Evolutionary conservation across 2,888 invertebrate genomes (phyloP), one percentile per base, ranked within the genome.

Genomic region (Hirtodrosophila cameraria): DNA sequence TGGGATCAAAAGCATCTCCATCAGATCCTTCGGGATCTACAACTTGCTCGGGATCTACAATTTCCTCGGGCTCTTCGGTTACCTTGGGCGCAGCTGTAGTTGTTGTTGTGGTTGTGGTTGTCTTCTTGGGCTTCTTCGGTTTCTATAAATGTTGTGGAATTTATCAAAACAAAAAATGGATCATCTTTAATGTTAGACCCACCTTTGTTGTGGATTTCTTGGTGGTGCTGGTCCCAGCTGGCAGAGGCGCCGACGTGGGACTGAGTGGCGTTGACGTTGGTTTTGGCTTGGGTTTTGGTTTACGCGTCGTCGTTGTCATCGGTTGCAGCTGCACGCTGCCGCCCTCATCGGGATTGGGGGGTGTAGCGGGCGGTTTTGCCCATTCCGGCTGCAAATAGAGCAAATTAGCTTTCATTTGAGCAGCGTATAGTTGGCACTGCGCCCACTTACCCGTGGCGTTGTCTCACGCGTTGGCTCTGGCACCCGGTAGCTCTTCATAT

Each of bases 311-410:
- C 38, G 88, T 72, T 3, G 90, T 90, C 20, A 52, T 77, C 3
- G 69, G 43, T 31, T 48, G 75, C 9, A 48, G 46, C 39, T 53
- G 58, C 23, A 53, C 30, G 13, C 63, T 11, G 9, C 49, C 49
- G 31, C 48, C 85, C 83, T 93, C 93, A 18, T 92, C 90, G 15
- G 93, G 92, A 83, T 92, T 92, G 43, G 88, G 75, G 12, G 94
- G 92, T 2, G 96, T 96, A 63, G 95, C 94, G 58, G 95, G 95
- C 11, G 96, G 96, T 63, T 93, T 93, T 36, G 95, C 95, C 96
- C 96, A 96, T 88, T 96, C 95, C 76, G 96, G 96, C 95, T 95
- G 85, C 31, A 76, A 90, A 20, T 49, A 6, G n/a, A n/a, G n/a
- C 15, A 55, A 25, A 59, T 65, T 70, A 49, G 55, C 62, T 52